Conservation (phyloP, 2,113 vertebrate species). For the Cacatua alba region DNA sequence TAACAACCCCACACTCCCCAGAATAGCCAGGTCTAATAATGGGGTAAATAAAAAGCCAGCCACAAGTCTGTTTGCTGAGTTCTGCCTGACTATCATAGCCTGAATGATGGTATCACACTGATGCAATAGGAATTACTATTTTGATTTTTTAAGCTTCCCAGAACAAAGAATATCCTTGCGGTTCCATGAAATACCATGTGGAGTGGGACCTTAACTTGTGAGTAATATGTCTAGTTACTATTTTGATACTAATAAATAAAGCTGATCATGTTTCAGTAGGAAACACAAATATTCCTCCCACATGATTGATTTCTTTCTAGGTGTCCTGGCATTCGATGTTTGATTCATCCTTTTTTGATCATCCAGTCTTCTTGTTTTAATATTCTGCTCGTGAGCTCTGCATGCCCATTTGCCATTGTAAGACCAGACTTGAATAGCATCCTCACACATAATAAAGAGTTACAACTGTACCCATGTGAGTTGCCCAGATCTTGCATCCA, state of each 20-base stretch:
- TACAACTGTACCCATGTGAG: rapidly evolving
- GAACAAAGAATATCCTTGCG: background rate
- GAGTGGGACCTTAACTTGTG: background rate
- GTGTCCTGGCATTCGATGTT: background rate
- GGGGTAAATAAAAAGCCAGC: background rate
- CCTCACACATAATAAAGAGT: background rate
- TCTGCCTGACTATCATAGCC: background rate
- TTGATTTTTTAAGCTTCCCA: background rate
- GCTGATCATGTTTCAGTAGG: background rate
- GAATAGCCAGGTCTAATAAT: background rate
- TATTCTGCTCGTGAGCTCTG: background rate
- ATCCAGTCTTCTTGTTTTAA: too few species aligned
- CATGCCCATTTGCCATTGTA: background rate
- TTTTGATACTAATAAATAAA: background rate
- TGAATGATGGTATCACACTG: background rate
- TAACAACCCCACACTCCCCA: rapidly evolving
- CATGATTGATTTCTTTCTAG: background rate
- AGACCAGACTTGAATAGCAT: background rate
- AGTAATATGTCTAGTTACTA: background rate
- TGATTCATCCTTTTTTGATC: background rate
- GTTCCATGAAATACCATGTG: background rate
- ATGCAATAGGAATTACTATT: background rate
- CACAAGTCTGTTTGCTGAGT: background rate
- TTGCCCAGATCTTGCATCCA: background rate
- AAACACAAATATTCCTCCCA: background rate